Evolutionary conservation across 2,888 invertebrate species (phyloP).

Genomic region (Lepidochrysops patricia): DNA sequence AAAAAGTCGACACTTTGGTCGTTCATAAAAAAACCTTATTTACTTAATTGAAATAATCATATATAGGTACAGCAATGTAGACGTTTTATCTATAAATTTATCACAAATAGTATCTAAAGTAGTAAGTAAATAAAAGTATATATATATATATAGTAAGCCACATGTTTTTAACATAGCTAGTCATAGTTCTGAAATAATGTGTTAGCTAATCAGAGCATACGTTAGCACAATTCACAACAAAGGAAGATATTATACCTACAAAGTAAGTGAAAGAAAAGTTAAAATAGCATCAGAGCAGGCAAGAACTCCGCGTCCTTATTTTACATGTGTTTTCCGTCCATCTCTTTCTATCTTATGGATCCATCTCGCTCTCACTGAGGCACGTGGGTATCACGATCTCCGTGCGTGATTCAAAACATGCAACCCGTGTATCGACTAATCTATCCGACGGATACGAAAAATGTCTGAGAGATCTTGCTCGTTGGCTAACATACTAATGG

Average conservation of each 20-base stretch:
- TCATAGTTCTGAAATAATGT: not conserved
- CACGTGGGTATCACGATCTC: constrained; percentile 34
- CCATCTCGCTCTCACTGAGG: constrained; percentile 28
- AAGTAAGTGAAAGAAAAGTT: constrained; percentile 21
- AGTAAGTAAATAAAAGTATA: no score
- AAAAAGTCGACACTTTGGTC: not conserved
- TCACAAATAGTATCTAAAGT: no score
- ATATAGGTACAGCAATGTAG: not conserved
- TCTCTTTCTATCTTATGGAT: constrained; percentile 30
- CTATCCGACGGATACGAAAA: constrained; percentile 18
- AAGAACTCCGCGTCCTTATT: constrained; percentile 25
- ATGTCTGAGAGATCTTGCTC: constrained; percentile 19
- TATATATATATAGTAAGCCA: not conserved
- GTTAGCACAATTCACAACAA: constrained; percentile 4
- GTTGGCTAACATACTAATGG: constrained; percentile 20
- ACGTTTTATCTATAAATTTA: not conserved
- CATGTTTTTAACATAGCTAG: not conserved
- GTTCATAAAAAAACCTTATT: not conserved
- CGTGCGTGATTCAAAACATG: constrained; percentile 31
- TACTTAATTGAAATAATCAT: no score
- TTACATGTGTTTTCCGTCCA: constrained; percentile 43
- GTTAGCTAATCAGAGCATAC: not conserved
- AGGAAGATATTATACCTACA: constrained; percentile 15
- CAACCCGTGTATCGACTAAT: constrained; percentile 32
- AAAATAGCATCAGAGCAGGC: constrained; percentile 20